phyloP scores from a whole-genome alignment of 2,797 vertebrate genomes.

The Enteromius viviparus region DNA sequence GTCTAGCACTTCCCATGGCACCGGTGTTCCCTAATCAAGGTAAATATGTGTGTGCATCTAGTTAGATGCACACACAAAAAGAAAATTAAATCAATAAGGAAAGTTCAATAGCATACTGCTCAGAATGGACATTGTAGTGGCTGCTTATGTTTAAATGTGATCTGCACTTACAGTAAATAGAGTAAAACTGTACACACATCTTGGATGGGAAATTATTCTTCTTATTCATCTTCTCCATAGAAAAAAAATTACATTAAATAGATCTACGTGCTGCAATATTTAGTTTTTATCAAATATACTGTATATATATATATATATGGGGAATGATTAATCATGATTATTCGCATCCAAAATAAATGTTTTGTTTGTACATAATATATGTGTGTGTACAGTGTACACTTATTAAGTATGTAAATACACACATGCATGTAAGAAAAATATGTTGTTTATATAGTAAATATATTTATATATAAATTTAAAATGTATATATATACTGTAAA shows the following conservation, averaged over 20 bases:
- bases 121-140: background rate
- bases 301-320: no score
- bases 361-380: no score
- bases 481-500: no score
- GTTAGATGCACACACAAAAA: background rate
- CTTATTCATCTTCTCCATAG: background rate
- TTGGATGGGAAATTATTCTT: background rate
- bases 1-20: slow-evolving; percentile 2
- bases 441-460: no score
- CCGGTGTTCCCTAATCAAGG: background rate
- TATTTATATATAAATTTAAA: no score
- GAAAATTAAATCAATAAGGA: background rate
- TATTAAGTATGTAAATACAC: no score
- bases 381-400: no score
- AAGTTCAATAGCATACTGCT: background rate
- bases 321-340: no score
- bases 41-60: background rate
- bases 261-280: background rate
- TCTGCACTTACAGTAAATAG: background rate
- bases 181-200: background rate
- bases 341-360: no score
- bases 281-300: background rate
- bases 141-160: background rate
- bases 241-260: background rate
- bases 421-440: no score